phyloP scores from a whole-genome alignment of 2,113 vertebrate genomes.

The Pygoscelis antarcticus region DNA sequence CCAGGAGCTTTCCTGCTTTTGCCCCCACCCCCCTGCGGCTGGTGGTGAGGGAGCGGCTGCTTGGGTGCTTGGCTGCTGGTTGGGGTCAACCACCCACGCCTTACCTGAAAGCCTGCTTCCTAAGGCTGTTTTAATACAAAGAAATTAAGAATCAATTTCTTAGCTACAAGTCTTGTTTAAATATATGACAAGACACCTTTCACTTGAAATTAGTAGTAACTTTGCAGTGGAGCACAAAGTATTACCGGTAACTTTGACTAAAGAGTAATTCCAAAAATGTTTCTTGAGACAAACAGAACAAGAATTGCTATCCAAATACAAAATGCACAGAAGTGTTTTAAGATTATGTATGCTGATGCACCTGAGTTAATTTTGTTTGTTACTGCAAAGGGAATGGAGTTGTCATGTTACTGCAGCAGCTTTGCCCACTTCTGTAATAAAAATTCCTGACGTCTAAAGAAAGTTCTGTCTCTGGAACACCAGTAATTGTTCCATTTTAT shows the following conservation, averaged over 20 bases:
- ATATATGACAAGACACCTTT: background rate
- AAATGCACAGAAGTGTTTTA: background rate
- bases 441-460: background rate
- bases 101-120: background rate
- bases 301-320: background rate
- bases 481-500: background rate
- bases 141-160: background rate
- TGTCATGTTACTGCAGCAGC: background rate
- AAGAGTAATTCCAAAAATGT: background rate
- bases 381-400: background rate
- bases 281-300: background rate
- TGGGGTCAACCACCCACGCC: background rate
- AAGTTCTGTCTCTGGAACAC: background rate
- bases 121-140: background rate
- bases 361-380: background rate
- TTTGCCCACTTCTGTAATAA: background rate
- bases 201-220: background rate
- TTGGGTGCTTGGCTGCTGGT: background rate
- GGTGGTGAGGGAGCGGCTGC: background rate
- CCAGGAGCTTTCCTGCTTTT: background rate
- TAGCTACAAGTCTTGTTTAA: background rate
- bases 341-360: background rate
- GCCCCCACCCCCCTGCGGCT: background rate
- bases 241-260: background rate
- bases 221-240: background rate